Evolutionary conservation across 2,888 invertebrate genomes (phyloP), one percentile per base, ranked within the genome.

Genomic region (Sisyra terminalis): DNA sequence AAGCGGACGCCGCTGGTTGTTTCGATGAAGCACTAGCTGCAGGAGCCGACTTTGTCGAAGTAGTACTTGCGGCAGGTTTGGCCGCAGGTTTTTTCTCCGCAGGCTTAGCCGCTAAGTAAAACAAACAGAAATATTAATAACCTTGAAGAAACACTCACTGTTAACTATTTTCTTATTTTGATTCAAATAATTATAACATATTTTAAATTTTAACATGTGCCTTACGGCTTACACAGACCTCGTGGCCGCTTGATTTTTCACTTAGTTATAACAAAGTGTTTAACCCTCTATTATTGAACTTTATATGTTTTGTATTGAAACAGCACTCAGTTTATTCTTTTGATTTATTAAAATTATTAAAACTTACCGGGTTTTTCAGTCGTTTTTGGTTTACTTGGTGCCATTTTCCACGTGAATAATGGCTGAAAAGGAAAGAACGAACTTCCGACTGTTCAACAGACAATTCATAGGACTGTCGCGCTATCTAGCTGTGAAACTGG

Each of bases 321-420:
- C 24, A 24, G 3, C 5, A 3, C 24, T 24, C 24, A 3, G 7
- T 24, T 24, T 24, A 24, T 5, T 24, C 7, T 24, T 24, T 24
- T 24, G 7, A 24, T 24, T 7, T 5, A 24, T 24, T 24, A 24
- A 49, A 55, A 52, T 53, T 24, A 55, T 55, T 52, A 57, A 60
- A 60, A 65, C 71, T 67, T 75, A 84, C 84, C 83, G 68, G 85
- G 70, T 71, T 86, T 85, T 60, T 86, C 85, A 57, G 82, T 74
- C 61, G 84, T 61, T 58, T 72, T 73, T 50, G 70, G 79, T 73
- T 88, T 88, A 65, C 78, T 75, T 55, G 87, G 86, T 73, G 85
- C 83, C 88, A 88, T 88, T 67, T 75, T 76, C 50, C 44, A 47
- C 46, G 47, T 30, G 14, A 41, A 17, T 15, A 24, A 39, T 34